phyloP scores from a whole-genome alignment of 2,113 vertebrate species.

The Monopterus albus region DNA sequence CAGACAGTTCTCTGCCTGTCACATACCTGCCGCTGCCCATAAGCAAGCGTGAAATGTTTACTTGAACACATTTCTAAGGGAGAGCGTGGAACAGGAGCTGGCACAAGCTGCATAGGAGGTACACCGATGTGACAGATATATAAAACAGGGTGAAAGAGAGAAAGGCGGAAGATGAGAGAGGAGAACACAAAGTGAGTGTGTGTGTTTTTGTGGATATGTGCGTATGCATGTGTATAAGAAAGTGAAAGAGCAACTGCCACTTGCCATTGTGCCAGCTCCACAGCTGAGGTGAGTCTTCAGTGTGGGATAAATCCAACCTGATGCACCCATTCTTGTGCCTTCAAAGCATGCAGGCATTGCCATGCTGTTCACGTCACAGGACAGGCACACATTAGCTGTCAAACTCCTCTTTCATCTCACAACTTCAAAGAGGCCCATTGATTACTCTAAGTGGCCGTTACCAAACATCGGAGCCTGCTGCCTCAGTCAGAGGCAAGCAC shows the following conservation, averaged over 20 bases:
- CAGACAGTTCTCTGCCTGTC: constrained; percentile 76
- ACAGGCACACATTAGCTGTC: constrained; percentile 83
- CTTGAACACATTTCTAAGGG: constrained; percentile 78
- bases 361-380: constrained; percentile 82
- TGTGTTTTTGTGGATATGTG: constrained; percentile 5
- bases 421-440: constrained; percentile 85
- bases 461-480: constrained; percentile 77
- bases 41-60: constrained; percentile 84
- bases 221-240: constrained; percentile 5
- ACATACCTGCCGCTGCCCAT: constrained; percentile 82
- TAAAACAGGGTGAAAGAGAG: constrained; percentile 73
- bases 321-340: constrained; percentile 70
- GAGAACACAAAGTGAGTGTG: constrained; percentile 36
- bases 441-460: constrained; percentile 87
- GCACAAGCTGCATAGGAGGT: constrained; percentile 75
- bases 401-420: constrained; percentile 84
- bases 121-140: constrained; percentile 79
- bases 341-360: constrained; percentile 79
- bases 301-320: constrained; percentile 76
- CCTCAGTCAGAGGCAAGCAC: constrained; percentile 70
- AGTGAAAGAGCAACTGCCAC: constrained; percentile 63
- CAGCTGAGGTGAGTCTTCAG: constrained; percentile 73
- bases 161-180: constrained; percentile 49
- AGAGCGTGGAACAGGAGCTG: constrained; percentile 79
- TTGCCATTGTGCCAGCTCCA: constrained; percentile 68